Evolutionary conservation across 2,888 invertebrate genomes (phyloP).

Genomic region (Anagyrus pseudococci): DNA sequence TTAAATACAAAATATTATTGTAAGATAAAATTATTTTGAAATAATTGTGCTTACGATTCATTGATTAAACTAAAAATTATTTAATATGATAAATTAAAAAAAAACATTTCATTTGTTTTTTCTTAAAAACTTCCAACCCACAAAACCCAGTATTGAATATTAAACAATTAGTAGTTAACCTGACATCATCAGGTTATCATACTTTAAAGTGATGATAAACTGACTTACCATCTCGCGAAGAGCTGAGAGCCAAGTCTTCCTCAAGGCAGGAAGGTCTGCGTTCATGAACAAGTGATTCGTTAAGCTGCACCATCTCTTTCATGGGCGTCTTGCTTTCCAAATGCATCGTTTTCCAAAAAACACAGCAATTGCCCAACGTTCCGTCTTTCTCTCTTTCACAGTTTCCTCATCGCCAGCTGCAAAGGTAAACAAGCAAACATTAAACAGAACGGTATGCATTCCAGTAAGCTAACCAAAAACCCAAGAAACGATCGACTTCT

Average conservation of each 20-base stretch:
- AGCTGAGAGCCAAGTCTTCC: slow-evolving; percentile 33
- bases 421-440: slow-evolving; percentile 8
- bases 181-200: no score
- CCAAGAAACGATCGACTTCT: not conserved
- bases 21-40: no score
- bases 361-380: slow-evolving; percentile 6
- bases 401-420: not conserved
- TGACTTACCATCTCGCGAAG: slow-evolving; percentile 27
- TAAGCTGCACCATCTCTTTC: slow-evolving; percentile 25
- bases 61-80: no score
- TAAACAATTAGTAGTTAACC: no score
- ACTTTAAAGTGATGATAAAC: no score
- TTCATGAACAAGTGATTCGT: slow-evolving; percentile 12
- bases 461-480: not conserved
- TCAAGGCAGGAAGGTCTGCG: slow-evolving; percentile 25
- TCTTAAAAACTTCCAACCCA: no score
- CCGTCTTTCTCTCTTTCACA: slow-evolving; percentile 10
- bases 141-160: no score
- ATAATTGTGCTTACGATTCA: no score
- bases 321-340: slow-evolving; percentile 16
- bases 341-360: slow-evolving; percentile 19
- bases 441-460: no score
- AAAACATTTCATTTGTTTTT: no score
- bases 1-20: no score
- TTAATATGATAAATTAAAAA: no score